Conservation (phyloP, 2,888 invertebrate genomes). For the Chalcosyrphus nemorum region DNA sequence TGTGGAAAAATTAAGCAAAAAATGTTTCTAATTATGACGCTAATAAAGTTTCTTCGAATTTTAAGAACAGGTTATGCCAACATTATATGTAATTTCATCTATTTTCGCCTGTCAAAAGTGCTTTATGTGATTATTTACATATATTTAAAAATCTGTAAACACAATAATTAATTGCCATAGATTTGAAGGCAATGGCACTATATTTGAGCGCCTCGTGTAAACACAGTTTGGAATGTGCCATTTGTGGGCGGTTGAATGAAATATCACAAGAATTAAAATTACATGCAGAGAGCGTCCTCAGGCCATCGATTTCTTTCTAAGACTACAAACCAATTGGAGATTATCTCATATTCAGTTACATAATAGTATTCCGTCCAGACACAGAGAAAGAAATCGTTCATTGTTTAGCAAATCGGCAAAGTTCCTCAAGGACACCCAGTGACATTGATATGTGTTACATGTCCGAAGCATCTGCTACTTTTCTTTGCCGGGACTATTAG, state of each 20-base stretch:
- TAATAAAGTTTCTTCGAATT: neutral
- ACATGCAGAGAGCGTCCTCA: neutral
- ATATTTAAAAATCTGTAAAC: neutral
- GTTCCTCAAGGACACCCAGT: neutral
- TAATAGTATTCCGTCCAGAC: neutral
- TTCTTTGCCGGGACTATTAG: neutral
- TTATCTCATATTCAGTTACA: neutral
- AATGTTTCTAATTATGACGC: neutral
- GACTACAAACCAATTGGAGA: neutral
- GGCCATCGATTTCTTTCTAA: neutral
- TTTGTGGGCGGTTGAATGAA: neutral
- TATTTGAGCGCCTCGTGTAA: neutral
- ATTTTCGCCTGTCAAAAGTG: neutral
- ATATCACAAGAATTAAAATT: neutral
- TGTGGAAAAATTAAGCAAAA: neutral
- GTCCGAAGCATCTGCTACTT: neutral
- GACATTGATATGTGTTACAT: neutral
- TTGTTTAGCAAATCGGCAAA: neutral
- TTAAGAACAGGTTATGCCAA: neutral
- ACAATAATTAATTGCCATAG: slow-evolving; percentile 17
- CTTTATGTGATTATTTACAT: neutral
- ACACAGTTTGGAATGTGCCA: neutral
- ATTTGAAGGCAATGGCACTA: slow-evolving; percentile 14
- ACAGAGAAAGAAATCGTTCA: neutral
- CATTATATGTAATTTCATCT: neutral